Base-by-base conservation (phyloP, 2,113 vertebrate genomes). In the Podiceps cristatus region DNA sequence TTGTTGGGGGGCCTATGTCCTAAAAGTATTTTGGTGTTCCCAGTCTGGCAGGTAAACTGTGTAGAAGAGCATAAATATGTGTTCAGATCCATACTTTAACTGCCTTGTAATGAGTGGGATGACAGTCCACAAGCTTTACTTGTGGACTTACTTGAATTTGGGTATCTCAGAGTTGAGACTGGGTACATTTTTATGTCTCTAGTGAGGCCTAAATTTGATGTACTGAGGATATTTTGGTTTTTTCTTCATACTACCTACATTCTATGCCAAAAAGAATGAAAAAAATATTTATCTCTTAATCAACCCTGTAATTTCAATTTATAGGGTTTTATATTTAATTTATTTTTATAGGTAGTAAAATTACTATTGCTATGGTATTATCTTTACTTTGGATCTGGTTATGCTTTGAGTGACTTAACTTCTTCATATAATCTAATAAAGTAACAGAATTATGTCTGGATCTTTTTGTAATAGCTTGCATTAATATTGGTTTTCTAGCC, bases 1-100 rank as follows among this genome's bases (percentile, higher is more conserved):
- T 49, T 75, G 1, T 4, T 40, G 33, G 12, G 7, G 7, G 4
- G 6, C 3, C 6, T 29, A 3, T 27, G 7, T 33, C 29, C 23
- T 80, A 42, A 18, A 86, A 50, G 0, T 12, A 28, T 72, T 72
- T 82, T 59, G 6, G 31, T 56, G 4, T 42, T 71, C 27, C 44
- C 10, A 71, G 18, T n/a, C 13, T 4, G 4, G 13, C 22, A 60
- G 5, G 9, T 29, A n/a, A 9, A 9, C 33, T 59, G 7, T 17
- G 17, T 9, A 79, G 28, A 82, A 45, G 4, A 58, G 7, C 10
- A 52, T 33, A 42, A 75, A 58, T 58, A 17, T 8, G 1, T 58
- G 5, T 67, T 66, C 67, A 75, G 5, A 71, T 50, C 8, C 9
- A 35, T 5, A 23, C 5, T 68, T 69, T 31, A 60, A 13, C 8